Evolutionary conservation across 2,113 vertebrate genomes (phyloP).

Genomic region (Astur gentilis): DNA sequence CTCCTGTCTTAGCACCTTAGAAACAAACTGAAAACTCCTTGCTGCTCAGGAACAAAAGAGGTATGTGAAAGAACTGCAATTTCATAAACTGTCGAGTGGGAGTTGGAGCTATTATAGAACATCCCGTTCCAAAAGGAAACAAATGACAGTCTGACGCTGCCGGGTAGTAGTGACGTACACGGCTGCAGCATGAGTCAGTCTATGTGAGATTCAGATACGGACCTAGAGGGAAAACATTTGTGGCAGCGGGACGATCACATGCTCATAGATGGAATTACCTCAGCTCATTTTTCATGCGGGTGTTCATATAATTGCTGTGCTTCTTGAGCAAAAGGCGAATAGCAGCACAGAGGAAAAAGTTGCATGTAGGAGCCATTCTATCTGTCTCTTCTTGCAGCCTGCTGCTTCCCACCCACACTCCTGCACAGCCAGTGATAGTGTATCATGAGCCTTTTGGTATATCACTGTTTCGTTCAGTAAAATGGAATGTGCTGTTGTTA

Average conservation of each 20-base stretch:
- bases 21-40: neutral
- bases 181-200: constrained; percentile 50
- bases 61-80: constrained; percentile 7
- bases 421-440: constrained; percentile 17
- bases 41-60: constrained; percentile 16
- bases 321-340: constrained; percentile 31
- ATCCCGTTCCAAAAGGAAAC: constrained; percentile 54
- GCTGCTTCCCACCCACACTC: constrained; percentile 33
- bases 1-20: neutral
- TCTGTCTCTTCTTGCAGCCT: constrained; percentile 43
- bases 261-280: constrained; percentile 58
- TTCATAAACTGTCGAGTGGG: constrained; percentile 21
- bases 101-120: constrained; percentile 51
- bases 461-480: neutral
- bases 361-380: neutral
- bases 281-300: constrained; percentile 51
- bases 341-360: neutral
- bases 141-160: constrained; percentile 36
- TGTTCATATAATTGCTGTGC: constrained; percentile 12
- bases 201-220: constrained; percentile 10
- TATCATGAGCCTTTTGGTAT: neutral
- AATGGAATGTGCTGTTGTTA: neutral
- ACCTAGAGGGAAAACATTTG: constrained; percentile 55
- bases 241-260: constrained; percentile 30
- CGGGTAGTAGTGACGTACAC: neutral